Evolutionary conservation across 2,888 invertebrate genomes (phyloP), one percentile per base, ranked within the genome.

Genomic region (Glaucopsyche alexis): DNA sequence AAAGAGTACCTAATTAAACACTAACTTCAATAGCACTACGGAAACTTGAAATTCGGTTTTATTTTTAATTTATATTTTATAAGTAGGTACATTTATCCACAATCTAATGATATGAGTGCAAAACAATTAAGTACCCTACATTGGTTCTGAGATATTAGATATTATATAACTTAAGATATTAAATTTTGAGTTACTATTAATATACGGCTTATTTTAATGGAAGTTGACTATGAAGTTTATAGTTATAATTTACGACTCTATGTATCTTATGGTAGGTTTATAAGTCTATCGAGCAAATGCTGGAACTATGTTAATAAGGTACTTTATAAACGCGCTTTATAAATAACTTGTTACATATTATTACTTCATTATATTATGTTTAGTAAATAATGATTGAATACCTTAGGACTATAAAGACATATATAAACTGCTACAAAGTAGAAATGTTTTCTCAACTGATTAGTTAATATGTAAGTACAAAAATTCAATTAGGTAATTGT

Each of bases 391-490:
- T 52, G 70, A 74, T 75, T 72, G 6, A 13, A 72, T n/a, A 66
- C 49, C 82, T 83, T 83, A 83, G 73, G 78, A 76, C 82, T 83
- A 79, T 79, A 78, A 72, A 76, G 72, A 74, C 73, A 74, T 76
- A 74, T 76, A 77, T 75, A 78, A 77, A 80, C 73, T 75, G 76
- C 78, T 80, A 80, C 64, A 73, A 71, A 76, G 72, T 78, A 78
- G 76, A 78, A 78, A 78, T 76, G 75, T 71, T 73, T 72, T 78
- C 76, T 77, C 76, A 78, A 76, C 76, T 74, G 74, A 76, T 76
- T 55, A 64, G 71, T 75, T 74, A 72, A 74, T 75, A 74, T 69
- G 65, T 80, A 81, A 77, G 79, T 75, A 78, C 80, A 80, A 40
- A 67, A 67, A 67, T 47, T 67, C 16, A 45, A 11, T 42, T 11